Evolutionary conservation across 2,113 vertebrate species (phyloP), one percentile per base, ranked within the genome.

Genomic region (Zosterops borbonicus): DNA sequence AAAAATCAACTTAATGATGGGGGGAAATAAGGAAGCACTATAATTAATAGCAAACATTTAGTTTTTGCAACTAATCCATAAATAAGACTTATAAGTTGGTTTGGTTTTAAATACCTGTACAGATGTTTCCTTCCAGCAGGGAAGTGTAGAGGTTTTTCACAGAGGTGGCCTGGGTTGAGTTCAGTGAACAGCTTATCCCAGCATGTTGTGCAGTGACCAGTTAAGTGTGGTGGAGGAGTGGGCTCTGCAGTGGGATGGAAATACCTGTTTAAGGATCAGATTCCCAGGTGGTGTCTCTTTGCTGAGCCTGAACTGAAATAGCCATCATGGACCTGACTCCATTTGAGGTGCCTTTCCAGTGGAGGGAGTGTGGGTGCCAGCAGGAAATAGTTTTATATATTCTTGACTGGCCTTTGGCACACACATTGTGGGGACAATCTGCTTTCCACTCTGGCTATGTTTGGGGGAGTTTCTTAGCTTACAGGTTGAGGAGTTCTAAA

Each of bases 361-460:
- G 77, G 14, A 27, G 37, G 20, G 18, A 29, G 18, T 17, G 28
- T 60, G 35, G 42, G 37, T 58, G 52, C 16, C 29, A 21, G 23
- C 8, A 64, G 35, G 24, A 52, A 49, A 25, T 6, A 16, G 16
- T 20, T 82, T 50, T 49, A 1, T 12, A 0, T 37, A 3, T 29
- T 82, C 70, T 41, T 67, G 23, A 11, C 8, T 65, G 52, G 9
- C 35, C 44, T 85, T 75, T 75, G 58, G 68, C n/a, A 78, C 0
- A 0, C 5, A 6, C 17, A 3, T 79, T 71, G 13, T 59, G 25
- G 10, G 33, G 22, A 68, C 12, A 75, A 11, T 44, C 29, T 60
- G 16, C 20, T 62, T 65, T 62, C 21, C 12, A 14, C 29, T 65
- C 22, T 46, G 53, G 25, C 29, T 3, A 0, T 39, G 82, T 69